phyloP scores from a whole-genome alignment of 2,113 vertebrate species.

The Gnathochromis pfefferi region DNA sequence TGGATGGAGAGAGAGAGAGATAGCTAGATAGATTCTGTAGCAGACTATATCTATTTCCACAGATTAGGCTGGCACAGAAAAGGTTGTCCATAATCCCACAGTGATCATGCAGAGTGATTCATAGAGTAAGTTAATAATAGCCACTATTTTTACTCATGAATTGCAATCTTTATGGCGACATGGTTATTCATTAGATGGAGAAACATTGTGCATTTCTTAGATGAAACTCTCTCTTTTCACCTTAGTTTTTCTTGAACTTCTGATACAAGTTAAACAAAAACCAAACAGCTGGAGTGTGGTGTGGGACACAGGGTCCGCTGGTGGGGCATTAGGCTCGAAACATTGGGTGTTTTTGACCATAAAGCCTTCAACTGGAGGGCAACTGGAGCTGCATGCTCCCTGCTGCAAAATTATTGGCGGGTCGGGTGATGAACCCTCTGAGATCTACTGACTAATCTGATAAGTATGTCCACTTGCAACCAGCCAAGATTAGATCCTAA shows the following conservation, averaged over 20 bases:
- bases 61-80: background rate
- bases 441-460: background rate
- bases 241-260: background rate
- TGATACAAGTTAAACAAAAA: background rate
- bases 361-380: background rate
- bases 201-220: background rate
- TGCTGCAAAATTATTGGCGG: background rate
- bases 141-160: background rate
- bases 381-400: background rate
- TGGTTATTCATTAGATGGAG: background rate
- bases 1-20: accelerated
- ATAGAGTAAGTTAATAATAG: background rate
- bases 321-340: background rate
- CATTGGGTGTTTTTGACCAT: background rate
- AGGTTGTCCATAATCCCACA: background rate
- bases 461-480: background rate
- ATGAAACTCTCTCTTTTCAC: background rate
- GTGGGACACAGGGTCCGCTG: too few relatives aligned
- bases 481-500: background rate
- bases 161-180: background rate
- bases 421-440: background rate
- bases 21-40: background rate
- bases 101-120: background rate
- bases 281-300: background rate
- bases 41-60: background rate